These are phyloP conservation scores for Anguilla megastoma DNA, from an alignment of 2,797 vertebrate genomes.

Conservation along the genomic window DNA sequence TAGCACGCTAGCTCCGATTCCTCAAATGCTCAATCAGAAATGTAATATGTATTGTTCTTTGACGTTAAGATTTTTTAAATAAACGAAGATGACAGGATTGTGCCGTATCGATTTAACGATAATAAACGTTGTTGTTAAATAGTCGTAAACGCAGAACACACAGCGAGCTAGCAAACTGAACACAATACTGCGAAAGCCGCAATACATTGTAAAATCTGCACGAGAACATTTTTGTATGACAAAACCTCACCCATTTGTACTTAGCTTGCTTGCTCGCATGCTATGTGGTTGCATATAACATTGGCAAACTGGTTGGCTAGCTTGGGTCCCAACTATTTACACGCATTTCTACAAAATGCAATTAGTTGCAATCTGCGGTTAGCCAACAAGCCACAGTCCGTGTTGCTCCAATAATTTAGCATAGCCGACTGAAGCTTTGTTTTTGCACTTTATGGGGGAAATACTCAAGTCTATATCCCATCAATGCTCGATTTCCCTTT, in stretches of 20 bases:
- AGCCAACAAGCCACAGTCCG: not conserved
- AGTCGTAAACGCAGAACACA: not conserved
- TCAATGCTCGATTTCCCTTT: conserved; percentile 39
- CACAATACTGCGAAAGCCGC: not conserved
- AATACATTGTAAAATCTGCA: not conserved
- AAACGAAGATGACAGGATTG: not conserved
- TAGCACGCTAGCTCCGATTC: not conserved
- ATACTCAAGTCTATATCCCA: conserved; percentile 57
- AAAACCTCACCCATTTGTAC: conserved; percentile 65
- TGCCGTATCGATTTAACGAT: not conserved
- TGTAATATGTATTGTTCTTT: not conserved
- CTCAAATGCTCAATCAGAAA: not conserved
- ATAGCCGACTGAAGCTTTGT: conserved; percentile 40
- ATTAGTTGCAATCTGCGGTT: not conserved
- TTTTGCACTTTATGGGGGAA: conserved; percentile 50
- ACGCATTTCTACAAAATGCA: conserved; percentile 12
- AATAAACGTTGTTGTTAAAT: not conserved
- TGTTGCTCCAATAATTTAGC: not conserved
- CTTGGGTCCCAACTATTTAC: not conserved
- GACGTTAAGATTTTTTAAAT: not conserved
- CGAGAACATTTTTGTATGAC: conserved; percentile 32
- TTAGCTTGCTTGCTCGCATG: conserved; percentile 50
- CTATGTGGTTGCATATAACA: not conserved
- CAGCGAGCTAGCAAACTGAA: not conserved
- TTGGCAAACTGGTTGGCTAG: not conserved